Evolutionary conservation across 2,797 vertebrate genomes (phyloP), one percentile per base, ranked within the genome.

Genomic region (Pantherophis vulpinus): DNA sequence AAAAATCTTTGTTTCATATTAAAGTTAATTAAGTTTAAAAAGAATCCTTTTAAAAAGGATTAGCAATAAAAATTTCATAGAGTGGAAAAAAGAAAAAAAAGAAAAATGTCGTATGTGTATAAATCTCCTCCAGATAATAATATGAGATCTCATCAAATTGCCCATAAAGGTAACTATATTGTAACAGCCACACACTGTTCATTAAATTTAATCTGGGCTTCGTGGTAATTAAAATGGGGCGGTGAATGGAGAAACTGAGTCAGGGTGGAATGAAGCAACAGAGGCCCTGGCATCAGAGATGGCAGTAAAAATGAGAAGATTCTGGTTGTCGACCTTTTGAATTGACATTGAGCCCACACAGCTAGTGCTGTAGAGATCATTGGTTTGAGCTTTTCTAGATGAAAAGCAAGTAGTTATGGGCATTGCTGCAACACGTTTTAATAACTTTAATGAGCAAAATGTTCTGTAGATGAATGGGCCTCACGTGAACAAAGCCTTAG

Each of bases 111-210:
- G 11, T 93, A n/a, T 92, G 27, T 91, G 95, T 94, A 92, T 91
- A 93, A 96, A 93, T 56, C 92, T 96, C 93, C 92, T 83, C 93
- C 88, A 96, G 96, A 95, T 94, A 96, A 93, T 42, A 32, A 93
- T 42, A 32, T 27, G 0, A 0, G 83, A n/a, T 90, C 92, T 94
- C 92, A 92, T 88, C 74, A 93, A 94, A 37, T 93, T 95, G 95
- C 87, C 83, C 94, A 86, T 2, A 5, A 94, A 93, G 91, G 70
- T 1, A 25, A 29, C 66, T 94, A 93, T 88, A 83, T 92, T 94
- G 90, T 0, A 4, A 92, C 88, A 86, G 87, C 94, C 88, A 86
- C 89, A 29, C 91, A 29, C 91, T 92, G 7, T 0, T 27, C 54
- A 63, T 89, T 92, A 94, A 59, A 55, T 91, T 91, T 90, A 55